phyloP scores from a whole-genome alignment of 1,140 invertebrate genomes.

The Aphelinus atriplicis region DNA sequence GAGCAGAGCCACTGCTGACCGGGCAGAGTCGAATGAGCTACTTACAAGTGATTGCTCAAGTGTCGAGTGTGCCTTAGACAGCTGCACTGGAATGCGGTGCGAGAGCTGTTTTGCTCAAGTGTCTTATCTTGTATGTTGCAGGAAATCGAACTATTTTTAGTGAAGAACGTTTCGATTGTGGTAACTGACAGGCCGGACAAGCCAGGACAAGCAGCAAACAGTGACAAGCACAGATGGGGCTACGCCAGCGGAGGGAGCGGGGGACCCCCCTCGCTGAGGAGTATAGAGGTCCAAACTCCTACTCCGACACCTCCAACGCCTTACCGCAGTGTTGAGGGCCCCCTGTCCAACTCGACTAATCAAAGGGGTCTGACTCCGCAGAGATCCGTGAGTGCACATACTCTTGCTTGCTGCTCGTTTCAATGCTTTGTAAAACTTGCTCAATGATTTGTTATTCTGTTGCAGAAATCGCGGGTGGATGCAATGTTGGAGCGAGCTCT shows the following conservation, averaged over 20 bases:
- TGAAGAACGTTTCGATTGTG: slow-evolving; percentile 68
- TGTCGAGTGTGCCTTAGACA: no score
- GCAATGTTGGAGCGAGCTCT: slow-evolving; percentile 76
- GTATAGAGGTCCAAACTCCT: slow-evolving; percentile 59
- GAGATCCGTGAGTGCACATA: slow-evolving; percentile 59
- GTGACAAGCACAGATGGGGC: slow-evolving; percentile 60
- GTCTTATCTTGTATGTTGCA: slow-evolving; percentile 49
- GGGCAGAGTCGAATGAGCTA: no score
- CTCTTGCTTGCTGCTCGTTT: slow-evolving; percentile 24
- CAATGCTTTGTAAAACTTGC: background rate
- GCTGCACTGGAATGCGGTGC: no score
- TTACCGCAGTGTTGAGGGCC: slow-evolving; percentile 61
- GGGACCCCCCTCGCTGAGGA: slow-evolving; percentile 60
- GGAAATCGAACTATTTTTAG: slow-evolving; percentile 70
- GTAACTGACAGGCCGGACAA: slow-evolving; percentile 68
- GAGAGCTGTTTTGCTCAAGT: no score
- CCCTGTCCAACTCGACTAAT: slow-evolving; percentile 60
- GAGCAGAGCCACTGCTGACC: no score
- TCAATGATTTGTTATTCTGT: background rate
- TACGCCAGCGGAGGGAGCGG: slow-evolving; percentile 61
- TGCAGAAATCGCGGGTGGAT: slow-evolving; percentile 73
- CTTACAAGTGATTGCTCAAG: no score
- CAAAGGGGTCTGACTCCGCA: slow-evolving; percentile 61
- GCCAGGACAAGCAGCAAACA: slow-evolving; percentile 42
- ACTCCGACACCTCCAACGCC: slow-evolving; percentile 61